Evolutionary conservation across 23 tunicate genomes (phyloP).

Genomic region (Aplidium turbinatum): DNA sequence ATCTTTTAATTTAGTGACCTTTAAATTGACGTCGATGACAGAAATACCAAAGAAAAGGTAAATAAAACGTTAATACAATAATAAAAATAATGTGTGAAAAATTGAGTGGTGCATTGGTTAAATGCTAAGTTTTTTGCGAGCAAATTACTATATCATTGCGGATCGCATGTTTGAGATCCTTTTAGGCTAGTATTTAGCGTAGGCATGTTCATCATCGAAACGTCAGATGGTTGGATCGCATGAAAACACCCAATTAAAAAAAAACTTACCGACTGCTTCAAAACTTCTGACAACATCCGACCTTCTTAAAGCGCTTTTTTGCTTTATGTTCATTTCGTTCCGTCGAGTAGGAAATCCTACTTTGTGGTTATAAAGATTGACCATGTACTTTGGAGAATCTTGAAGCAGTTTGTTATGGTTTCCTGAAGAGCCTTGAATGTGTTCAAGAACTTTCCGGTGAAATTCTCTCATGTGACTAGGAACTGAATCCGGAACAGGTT

Average conservation of each 20-base stretch:
- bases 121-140: too few species aligned
- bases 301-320: constrained; percentile 40
- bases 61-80: too few species aligned
- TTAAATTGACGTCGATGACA: too few species aligned
- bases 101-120: too few species aligned
- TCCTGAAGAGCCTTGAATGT: constrained; percentile 16
- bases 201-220: too few species aligned
- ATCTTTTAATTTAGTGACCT: too few species aligned
- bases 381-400: constrained; percentile 15
- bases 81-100: too few species aligned
- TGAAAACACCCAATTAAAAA: not conserved
- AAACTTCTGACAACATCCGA: constrained; percentile 74
- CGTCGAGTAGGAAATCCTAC: not conserved
- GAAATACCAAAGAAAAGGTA: too few species aligned
- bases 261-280: constrained; percentile 51
- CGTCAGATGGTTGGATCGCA: too few species aligned
- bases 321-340: constrained; percentile 20
- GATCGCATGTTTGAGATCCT: too few species aligned
- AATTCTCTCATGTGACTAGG: constrained; percentile 28
- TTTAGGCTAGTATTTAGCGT: too few species aligned
- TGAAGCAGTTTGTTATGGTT: not conserved
- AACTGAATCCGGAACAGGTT: not conserved
- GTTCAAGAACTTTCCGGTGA: constrained; percentile 21
- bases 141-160: too few species aligned
- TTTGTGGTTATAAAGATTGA: constrained; percentile 24